Evolutionary conservation across 2,888 invertebrate species (phyloP), one percentile per base, ranked within the genome.

Genomic region (Polymixis flavicincta): DNA sequence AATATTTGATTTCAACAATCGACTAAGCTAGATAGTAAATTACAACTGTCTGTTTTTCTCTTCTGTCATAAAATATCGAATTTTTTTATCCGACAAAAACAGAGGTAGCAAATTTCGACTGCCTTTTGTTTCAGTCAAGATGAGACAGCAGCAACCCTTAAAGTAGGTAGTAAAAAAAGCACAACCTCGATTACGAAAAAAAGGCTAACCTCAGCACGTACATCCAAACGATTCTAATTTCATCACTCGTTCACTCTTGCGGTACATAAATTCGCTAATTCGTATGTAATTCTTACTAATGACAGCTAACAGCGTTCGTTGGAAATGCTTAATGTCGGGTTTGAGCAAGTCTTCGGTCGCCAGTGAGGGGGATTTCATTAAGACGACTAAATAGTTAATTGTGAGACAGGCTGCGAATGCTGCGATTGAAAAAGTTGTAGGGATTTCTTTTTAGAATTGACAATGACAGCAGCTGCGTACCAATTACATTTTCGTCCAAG

Each of bases 241-340:
- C 90, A 89, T 85, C 89, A 89, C 79, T 76, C 70, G 74, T 81
- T 83, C 60, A 50, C 78, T 87, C 85, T 89, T 90, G 88, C 92
- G 90, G 92, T 92, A 92, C 89, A 89, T 88, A 89, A 90, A 91
- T 92, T 90, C 85, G 90, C 91, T 92, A 92, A 93, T 93, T 89
- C 89, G 75, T 85, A 81, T 86, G 84, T 90, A 89, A 90, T 90
- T 87, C 84, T 80, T 77, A 80, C 88, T 92, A 92, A 93, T 92
- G 89, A 91, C 85, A 88, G 88, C 82, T 89, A 89, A 88, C 89
- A 88, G 87, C 87, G 88, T 85, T 91, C 84, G 84, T 87, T 90
- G 82, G 90, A 92, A 92, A 89, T 85, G 71, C 69, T 86, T 92
- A 93, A 93, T 92, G 87, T 81, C 45, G 78, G 90, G 90, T 90